phyloP scores from a whole-genome alignment of 2,797 vertebrate genomes.

The Tapera naevia region DNA sequence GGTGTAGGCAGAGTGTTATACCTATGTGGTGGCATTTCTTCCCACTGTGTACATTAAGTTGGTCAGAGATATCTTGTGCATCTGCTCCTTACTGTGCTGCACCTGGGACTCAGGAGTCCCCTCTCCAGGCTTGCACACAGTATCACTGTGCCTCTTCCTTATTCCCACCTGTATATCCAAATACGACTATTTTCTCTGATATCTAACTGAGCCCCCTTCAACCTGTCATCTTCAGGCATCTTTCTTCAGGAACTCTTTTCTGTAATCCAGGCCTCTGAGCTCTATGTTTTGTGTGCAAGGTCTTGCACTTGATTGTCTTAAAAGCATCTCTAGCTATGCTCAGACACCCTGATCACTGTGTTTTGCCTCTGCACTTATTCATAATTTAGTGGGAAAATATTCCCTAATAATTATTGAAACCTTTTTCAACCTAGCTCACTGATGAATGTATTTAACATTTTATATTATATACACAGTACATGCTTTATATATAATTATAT shows the following conservation, averaged over 20 bases:
- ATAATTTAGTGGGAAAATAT: background rate
- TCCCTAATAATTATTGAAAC: background rate
- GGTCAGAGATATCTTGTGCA: background rate
- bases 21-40: background rate
- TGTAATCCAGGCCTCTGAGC: background rate
- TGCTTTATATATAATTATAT: background rate
- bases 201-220: background rate
- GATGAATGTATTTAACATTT: background rate
- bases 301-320: background rate
- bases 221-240: background rate
- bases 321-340: background rate
- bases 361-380: background rate
- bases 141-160: background rate
- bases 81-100: background rate
- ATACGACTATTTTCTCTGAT: background rate
- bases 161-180: background rate
- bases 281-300: background rate
- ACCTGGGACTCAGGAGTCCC: rapidly evolving
- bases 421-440: background rate
- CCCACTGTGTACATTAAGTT: background rate
- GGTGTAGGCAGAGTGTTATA: background rate
- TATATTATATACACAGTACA: background rate
- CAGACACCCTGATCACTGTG: background rate
- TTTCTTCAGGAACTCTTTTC: background rate
- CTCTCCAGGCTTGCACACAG: background rate